A percentile compares a stretch with the other conserved stretches of the same genome.
Evolutionary conservation across 2,888 invertebrate species (phyloP).

Genomic region (Lamellibrachia satsuma): DNA sequence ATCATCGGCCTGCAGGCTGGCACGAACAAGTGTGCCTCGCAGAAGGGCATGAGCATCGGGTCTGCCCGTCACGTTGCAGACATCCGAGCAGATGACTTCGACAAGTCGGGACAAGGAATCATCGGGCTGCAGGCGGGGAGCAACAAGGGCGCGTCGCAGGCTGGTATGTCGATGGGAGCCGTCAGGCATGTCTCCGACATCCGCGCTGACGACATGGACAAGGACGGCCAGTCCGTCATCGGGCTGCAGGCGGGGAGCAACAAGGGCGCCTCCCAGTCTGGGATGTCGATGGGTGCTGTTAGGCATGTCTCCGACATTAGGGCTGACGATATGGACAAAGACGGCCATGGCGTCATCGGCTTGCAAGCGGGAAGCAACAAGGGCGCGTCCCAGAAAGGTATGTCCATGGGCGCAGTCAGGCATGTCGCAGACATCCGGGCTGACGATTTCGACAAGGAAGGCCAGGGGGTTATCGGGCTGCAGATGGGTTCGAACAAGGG

Average conservation of each 20-base stretch:
- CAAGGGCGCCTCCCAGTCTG: constrained; percentile 60
- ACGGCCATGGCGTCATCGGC: constrained; percentile 46
- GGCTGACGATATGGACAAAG: constrained; percentile 36
- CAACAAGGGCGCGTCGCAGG: constrained; percentile 44
- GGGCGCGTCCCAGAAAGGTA: constrained; percentile 58
- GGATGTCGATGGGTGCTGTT: constrained; percentile 55
- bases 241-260: constrained; percentile 61
- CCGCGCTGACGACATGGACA: constrained; percentile 52
- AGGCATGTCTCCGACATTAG: constrained; percentile 48
- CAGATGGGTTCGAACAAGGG: constrained; percentile 58
- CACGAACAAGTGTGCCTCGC: constrained; percentile 60
- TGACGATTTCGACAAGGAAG: constrained; percentile 34
- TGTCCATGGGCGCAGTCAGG: constrained; percentile 53
- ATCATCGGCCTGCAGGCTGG: constrained; percentile 62
- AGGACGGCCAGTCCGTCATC: constrained; percentile 53
- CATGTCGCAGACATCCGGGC: constrained; percentile 46
- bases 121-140: constrained; percentile 56
- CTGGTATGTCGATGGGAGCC: constrained; percentile 60
- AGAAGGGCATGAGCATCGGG: constrained; percentile 59
- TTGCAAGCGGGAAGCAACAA: constrained; percentile 58
- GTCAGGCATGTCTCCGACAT: constrained; percentile 60
- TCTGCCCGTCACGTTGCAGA: constrained; percentile 61
- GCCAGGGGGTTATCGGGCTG: constrained; percentile 47
- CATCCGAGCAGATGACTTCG: constrained; percentile 58
- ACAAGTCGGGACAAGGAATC: constrained; percentile 50